Evolutionary conservation across 2,797 vertebrate genomes (phyloP).

Genomic region (Sebastes steindachneri): DNA sequence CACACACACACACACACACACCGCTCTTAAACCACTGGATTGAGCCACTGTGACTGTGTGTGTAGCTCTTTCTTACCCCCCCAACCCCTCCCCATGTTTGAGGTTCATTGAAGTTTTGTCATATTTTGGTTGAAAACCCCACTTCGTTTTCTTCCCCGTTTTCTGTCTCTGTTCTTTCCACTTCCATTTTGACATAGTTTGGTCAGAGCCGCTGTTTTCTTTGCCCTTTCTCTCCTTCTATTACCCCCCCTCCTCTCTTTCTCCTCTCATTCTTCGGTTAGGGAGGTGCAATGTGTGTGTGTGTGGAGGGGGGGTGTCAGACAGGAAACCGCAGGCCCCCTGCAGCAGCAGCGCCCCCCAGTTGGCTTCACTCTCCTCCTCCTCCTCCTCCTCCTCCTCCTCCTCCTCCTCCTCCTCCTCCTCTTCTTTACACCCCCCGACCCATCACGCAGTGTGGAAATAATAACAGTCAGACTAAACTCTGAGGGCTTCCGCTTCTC

Average conservation of each 20-base stretch:
- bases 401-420: constrained; percentile 30
- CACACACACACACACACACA: neutral
- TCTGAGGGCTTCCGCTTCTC: constrained; percentile 76
- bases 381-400: constrained; percentile 4
- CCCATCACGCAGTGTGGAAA: constrained; percentile 81
- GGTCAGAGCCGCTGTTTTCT: constrained; percentile 74
- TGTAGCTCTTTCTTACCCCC: constrained; percentile 29
- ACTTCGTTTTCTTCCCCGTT: constrained; percentile 66
- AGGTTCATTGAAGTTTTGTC: constrained; percentile 77
- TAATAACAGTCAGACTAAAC: constrained; percentile 81
- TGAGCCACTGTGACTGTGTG: constrained; percentile 54
- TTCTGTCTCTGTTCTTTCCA: constrained; percentile 74
- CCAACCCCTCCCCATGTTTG: constrained; percentile 66
- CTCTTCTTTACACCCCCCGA: constrained; percentile 65
- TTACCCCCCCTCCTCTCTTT: neutral
- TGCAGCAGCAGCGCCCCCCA: constrained; percentile 73
- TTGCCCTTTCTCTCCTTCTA: constrained; percentile 58
- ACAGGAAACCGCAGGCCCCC: constrained; percentile 83
- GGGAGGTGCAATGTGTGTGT: constrained; percentile 41
- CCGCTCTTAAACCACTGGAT: constrained; percentile 60
- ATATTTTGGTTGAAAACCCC: constrained; percentile 76
- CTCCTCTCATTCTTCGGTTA: constrained; percentile 62
- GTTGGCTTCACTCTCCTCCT: constrained; percentile 69
- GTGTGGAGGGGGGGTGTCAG: constrained; percentile 45
- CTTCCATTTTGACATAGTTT: constrained; percentile 79